These are phyloP conservation scores for Artibeus jamaicensis DNA, from an alignment of 2,797 vertebrate species.

Conservation along the genomic window DNA sequence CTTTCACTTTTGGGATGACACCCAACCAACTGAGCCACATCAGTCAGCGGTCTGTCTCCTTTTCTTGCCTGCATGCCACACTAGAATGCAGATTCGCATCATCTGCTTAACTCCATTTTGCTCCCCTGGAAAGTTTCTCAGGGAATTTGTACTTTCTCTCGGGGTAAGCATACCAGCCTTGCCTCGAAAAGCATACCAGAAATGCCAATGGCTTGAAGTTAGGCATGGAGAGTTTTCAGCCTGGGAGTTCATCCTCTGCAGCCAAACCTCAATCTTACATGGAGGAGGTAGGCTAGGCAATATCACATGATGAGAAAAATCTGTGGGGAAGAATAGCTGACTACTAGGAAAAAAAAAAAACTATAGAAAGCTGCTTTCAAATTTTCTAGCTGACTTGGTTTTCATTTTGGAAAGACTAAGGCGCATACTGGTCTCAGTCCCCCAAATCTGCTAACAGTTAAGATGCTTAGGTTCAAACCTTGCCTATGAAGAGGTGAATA, in stretches of 20 bases:
- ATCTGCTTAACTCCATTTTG: not conserved
- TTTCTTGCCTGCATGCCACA: not conserved
- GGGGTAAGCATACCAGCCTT: constrained; percentile 65
- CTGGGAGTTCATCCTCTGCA: constrained; percentile 56
- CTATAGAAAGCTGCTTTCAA: not conserved
- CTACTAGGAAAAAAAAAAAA: not conserved
- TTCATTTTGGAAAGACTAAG: constrained; percentile 20
- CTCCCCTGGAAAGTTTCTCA: constrained; percentile 53
- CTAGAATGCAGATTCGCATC: not conserved
- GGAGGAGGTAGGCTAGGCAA: constrained; percentile 54
- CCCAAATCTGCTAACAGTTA: constrained; percentile 20
- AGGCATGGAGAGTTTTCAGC: constrained; percentile 57
- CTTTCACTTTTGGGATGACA: too few species aligned
- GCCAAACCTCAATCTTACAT: constrained; percentile 70
- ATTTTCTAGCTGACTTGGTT: constrained; percentile 27
- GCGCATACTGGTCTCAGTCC: not conserved
- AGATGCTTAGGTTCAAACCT: constrained; percentile 18
- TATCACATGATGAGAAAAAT: constrained; percentile 58
- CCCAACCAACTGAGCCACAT: too few species aligned
- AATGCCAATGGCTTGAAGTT: constrained; percentile 74
- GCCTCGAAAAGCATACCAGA: constrained; percentile 73
- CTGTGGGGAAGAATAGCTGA: constrained; percentile 51
- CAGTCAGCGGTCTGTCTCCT: not conserved
- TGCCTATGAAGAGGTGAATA: not conserved
- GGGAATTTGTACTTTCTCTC: constrained; percentile 65